Evolutionary conservation across 2,797 vertebrate genomes (phyloP).

Genomic region (Squalus acanthias): DNA sequence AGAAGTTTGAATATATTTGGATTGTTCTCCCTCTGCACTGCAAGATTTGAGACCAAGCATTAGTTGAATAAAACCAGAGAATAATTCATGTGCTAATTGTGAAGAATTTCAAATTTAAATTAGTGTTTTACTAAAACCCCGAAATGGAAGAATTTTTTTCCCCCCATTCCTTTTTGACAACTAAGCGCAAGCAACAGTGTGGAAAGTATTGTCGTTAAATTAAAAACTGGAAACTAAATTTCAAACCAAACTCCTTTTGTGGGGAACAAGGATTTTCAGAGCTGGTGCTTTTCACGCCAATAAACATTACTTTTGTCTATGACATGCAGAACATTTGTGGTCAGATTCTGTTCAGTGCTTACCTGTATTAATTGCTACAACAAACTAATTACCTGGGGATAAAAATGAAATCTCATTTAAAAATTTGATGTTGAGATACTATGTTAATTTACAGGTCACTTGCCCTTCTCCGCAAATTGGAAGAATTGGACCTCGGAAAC

Average conservation of each 20-base stretch:
- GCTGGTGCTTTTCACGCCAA: background rate
- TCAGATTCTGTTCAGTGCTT: background rate
- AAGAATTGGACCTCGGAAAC: conserved; percentile 96
- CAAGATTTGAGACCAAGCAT: background rate
- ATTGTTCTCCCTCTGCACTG: background rate
- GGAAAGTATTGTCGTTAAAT: background rate
- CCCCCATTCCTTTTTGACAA: background rate
- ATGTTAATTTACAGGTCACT: conserved; percentile 70
- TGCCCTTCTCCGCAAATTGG: conserved; percentile 79
- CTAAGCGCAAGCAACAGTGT: background rate
- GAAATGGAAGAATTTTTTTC: background rate
- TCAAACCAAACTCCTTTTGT: background rate
- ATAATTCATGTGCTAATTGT: background rate
- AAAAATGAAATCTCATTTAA: background rate
- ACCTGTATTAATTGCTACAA: conserved; percentile 40
- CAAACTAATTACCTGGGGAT: conserved; percentile 42
- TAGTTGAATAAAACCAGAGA: background rate
- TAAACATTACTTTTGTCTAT: background rate
- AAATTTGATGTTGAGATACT: conserved; percentile 40
- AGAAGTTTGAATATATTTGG: background rate
- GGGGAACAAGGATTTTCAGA: background rate
- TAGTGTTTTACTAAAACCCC: background rate
- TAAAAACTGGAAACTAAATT: background rate
- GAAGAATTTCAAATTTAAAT: background rate
- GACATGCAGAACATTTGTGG: background rate